Percentiles rank a stretch among this genome's conserved stretches.
phyloP scores from a whole-genome alignment of 2,888 invertebrate genomes.

The Chymomyza amoena region DNA sequence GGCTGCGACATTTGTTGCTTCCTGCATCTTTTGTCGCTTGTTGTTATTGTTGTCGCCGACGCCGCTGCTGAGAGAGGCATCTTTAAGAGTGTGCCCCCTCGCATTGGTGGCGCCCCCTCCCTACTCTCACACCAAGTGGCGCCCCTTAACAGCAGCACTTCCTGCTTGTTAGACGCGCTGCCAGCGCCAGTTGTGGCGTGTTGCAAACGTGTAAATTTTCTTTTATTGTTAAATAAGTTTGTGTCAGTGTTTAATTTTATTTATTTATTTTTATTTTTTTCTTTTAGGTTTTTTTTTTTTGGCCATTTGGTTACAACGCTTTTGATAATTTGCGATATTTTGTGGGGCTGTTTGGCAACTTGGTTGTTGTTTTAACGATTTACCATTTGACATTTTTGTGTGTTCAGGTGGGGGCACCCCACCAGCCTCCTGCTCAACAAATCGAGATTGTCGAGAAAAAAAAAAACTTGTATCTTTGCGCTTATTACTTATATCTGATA shows the following conservation, averaged over 20 bases:
- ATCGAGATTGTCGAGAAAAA: slow-evolving; percentile 30
- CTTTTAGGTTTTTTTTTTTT: slow-evolving; percentile 30
- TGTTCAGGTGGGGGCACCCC: neutral
- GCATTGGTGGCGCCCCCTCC: slow-evolving; percentile 13
- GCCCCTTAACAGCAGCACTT: slow-evolving; percentile 45
- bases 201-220: slow-evolving; percentile 39
- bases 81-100: slow-evolving; percentile 37
- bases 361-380: slow-evolving; percentile 19
- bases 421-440: slow-evolving; percentile 28
- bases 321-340: neutral
- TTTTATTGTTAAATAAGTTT: slow-evolving; percentile 48
- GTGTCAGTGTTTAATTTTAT: slow-evolving; percentile 24
- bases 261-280: slow-evolving; percentile 27
- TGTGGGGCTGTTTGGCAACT: neutral
- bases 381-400: slow-evolving; percentile 71
- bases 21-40: slow-evolving; percentile 67
- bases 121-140: neutral
- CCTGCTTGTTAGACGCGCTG: slow-evolving; percentile 71
- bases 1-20: slow-evolving; percentile 58
- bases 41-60: slow-evolving; percentile 37
- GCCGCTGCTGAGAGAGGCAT: slow-evolving; percentile 46
- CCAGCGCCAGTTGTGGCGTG: slow-evolving; percentile 25
- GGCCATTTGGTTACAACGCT: slow-evolving; percentile 44
- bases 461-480: slow-evolving; percentile 26
- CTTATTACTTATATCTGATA: slow-evolving; percentile 62